Conservation (phyloP, 1,140 invertebrate genomes). For the Aphaenogaster ashmeadi region DNA sequence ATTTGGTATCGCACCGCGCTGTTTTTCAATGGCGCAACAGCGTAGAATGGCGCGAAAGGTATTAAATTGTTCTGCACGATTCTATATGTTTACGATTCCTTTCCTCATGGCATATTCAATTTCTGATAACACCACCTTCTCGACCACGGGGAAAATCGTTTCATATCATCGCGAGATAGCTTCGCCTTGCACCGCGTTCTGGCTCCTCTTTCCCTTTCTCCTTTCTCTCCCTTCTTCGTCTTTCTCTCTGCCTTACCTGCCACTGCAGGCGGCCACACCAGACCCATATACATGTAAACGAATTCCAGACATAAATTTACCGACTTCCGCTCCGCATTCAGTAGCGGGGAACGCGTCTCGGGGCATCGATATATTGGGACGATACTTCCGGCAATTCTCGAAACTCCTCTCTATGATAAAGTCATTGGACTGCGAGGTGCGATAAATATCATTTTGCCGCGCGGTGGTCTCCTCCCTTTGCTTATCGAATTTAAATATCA, state of each 20-base stretch:
- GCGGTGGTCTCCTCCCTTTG: neutral
- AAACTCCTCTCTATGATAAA: conserved; percentile 59
- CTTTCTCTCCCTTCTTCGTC: neutral
- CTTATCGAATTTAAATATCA: conserved; percentile 33
- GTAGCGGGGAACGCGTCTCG: conserved; percentile 29
- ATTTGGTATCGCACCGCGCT: neutral
- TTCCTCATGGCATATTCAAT: conserved; percentile 56
- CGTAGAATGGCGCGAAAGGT: neutral
- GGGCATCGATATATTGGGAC: conserved; percentile 65
- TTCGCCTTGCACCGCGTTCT: conserved; percentile 1
- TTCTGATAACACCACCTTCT: conserved; percentile 43
- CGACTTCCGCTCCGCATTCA: conserved; percentile 72
- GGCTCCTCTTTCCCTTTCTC: neutral
- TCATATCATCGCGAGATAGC: conserved; percentile 40
- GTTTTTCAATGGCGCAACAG: conserved; percentile 10
- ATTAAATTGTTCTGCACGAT: conserved; percentile 40
- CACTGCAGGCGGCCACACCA: conserved; percentile 20
- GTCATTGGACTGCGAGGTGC: conserved; percentile 41
- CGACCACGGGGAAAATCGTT: conserved; percentile 51
- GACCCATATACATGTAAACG: conserved; percentile 69
- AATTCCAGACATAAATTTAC: conserved; percentile 74
- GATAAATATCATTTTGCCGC: conserved; percentile 55
- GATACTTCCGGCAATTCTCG: conserved; percentile 71
- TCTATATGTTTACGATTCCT: conserved; percentile 25
- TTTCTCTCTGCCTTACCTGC: conserved; percentile 48